phyloP scores from a whole-genome alignment of 2,888 invertebrate species.

The Mycalesis mineus region DNA sequence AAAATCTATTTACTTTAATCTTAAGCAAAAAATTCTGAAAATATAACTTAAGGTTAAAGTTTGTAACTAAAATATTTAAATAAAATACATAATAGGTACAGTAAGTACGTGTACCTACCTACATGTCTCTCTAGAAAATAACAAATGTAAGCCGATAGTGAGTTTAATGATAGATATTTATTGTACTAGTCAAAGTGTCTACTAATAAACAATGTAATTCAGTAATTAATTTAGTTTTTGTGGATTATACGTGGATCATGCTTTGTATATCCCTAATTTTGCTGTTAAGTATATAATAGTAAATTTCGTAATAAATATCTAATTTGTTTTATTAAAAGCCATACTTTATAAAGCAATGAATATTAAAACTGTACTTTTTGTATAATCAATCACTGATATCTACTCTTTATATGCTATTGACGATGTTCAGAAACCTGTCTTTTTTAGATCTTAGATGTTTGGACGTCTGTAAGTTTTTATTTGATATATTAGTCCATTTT shows the following conservation, averaged over 20 bases:
- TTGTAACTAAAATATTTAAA: no score
- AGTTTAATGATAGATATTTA: slow-evolving; percentile 11
- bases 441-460: no score
- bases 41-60: no score
- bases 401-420: no score
- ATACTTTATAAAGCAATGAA: no score
- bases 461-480: no score
- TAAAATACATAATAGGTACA: neutral
- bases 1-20: no score
- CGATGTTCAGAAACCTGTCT: no score
- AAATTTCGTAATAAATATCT: neutral
- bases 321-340: neutral
- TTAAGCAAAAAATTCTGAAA: no score
- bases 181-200: slow-evolving; percentile 30
- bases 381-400: no score
- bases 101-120: neutral
- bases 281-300: neutral
- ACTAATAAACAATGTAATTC: slow-evolving; percentile 12
- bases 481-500: no score
- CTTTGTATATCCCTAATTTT: neutral
- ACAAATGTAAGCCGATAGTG: neutral
- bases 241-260: neutral
- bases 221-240: neutral
- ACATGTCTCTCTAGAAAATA: neutral
- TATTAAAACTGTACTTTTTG: no score